Base-by-base conservation (phyloP, 2,888 invertebrate species). In the Dasysyrphus albostriatus region DNA sequence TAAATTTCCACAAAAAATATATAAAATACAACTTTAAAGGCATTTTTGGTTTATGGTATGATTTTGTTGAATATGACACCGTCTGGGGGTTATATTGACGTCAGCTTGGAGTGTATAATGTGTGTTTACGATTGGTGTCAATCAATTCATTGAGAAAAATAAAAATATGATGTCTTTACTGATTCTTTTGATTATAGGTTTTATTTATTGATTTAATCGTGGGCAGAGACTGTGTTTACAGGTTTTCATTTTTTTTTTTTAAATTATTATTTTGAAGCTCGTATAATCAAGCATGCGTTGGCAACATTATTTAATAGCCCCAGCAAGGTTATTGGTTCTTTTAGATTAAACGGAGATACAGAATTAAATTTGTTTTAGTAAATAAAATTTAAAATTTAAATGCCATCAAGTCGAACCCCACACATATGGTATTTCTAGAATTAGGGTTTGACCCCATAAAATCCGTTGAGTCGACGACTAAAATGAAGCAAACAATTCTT, bases 111-210 rank as follows among this genome's bases (percentile, higher is more conserved):
- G 69, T 69, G 67, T 49, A 34, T 19, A 6, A 29, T 54, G 69
- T 39, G 24, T 54, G 14, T 67, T 19, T n/a, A 32, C 65, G 19
- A 67, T 54, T 69, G 54, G 54, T 51, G 69, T 69, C 69, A 69
- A 69, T 69, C 69, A 69, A 69, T 39, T 69, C 24, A 42, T 69
- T 69, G 69, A 39, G 69, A 39, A n/a, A 49, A 67, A 49, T 19
- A 24, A 34, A 69, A 69, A 10, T 69, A 54, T 69, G 69, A 54
- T 29, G 37, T 69, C 39, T 69, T 69, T 49, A 67, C 67, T 67
- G 49, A 39, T 24, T 24, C 24, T 69, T 69, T 39, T 69, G 69
- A 69, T 54, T 54, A 54, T 54, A 54, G 54, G 54, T 16, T n/a
- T 39, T 54, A 51, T 69, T 69, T 69, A 69, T 69, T 69, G 51